Percentiles rank a stretch among this genome's conserved stretches.
These are phyloP conservation scores for Chaetogeoica ovagalla DNA, from an alignment of 2,888 invertebrate species.

Conservation along the genomic window DNA sequence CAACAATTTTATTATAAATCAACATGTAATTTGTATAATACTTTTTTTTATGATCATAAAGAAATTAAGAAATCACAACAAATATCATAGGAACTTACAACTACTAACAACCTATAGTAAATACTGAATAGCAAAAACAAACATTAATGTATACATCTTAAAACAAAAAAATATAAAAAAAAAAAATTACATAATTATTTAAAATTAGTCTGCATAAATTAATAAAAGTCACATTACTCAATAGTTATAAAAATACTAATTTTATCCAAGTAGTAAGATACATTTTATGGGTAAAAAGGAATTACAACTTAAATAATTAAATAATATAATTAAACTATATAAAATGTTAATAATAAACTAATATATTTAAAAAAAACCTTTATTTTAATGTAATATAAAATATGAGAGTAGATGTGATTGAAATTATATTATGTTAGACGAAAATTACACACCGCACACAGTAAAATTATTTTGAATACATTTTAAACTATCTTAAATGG, in stretches of 20 bases:
- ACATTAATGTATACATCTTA: slow-evolving; percentile 4
- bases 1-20: neutral
- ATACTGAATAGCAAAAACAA: slow-evolving; percentile 39
- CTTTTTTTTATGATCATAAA: slow-evolving; percentile 20
- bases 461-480: neutral
- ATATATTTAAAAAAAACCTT: slow-evolving; percentile 9
- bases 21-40: slow-evolving; percentile 16
- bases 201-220: neutral
- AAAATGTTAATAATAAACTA: neutral
- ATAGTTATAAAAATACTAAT: slow-evolving; percentile 16
- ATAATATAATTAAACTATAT: neutral
- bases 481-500: neutral
- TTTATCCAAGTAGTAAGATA: slow-evolving; percentile 2
- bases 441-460: neutral
- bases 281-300: neutral
- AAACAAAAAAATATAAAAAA: neutral
- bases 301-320: slow-evolving; percentile 15
- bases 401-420: neutral
- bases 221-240: neutral
- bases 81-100: slow-evolving; percentile 46
- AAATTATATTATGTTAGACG: too few relatives aligned
- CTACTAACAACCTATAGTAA: slow-evolving; percentile 48
- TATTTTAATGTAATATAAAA: neutral
- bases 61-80: slow-evolving; percentile 50
- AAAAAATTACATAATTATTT: neutral